Evolutionary conservation across 2,797 vertebrate species (phyloP), one percentile per base, ranked within the genome.

Genomic region (Carduelis carduelis): DNA sequence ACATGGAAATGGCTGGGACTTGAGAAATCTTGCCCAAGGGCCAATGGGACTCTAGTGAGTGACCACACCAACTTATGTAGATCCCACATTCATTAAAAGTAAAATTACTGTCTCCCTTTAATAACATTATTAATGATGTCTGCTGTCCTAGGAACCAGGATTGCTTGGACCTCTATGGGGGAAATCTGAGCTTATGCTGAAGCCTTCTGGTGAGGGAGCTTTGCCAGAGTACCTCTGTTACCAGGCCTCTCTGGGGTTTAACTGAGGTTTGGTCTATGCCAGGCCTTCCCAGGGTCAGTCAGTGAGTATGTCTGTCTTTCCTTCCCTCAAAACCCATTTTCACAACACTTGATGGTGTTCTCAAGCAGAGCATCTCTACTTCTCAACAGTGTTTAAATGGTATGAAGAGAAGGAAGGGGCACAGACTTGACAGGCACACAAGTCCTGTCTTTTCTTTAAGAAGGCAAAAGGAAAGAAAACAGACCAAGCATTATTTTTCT

Each of bases 61-160:
- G 94, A 84, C 87, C 55, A 0, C n/a, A 8, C 4, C 0, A 82
- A 79, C 44, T 59, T 52, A n/a, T 79, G 71, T 41, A 52, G 81
- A 90, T 87, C 74, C 81, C 94, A 82, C 83, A 74, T 59, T 84
- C 78, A 84, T 90, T 72, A 89, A 50, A 94, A 84, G 81, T 86
- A 81, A 90, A 94, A 95, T 90, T 56, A 88, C 76, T 55, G 26
- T 78, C 75, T 93, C 66, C 56, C 22, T 88, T 92, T 95, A 93
- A 90, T 69, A 69, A 72, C 46, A 43, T 37, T 2, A 0, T 79
- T 94, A 87, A 82, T 30, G 70, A 47, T 28, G 39, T 41, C 74
- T 93, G 59, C 55, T 88, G 35, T 66, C 63, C 86, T 69, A 59
- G 41, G 66, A 94, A 63, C 9, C n/a, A 90, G 26, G 9, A 59